Evolutionary conservation across 2,888 invertebrate species (phyloP).

Genomic region (Sepiola atlantica): DNA sequence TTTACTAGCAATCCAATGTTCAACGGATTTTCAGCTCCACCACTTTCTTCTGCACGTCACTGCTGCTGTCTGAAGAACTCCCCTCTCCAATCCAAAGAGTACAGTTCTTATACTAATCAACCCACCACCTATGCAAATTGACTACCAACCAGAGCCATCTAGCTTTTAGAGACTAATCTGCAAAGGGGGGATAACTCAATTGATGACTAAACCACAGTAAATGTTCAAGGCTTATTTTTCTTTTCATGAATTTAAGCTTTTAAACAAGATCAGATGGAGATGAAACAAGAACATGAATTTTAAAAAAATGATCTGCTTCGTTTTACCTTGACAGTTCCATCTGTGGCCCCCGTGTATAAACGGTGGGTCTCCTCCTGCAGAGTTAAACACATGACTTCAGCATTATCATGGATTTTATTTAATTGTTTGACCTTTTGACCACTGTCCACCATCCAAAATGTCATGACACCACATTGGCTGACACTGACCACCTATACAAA

Average conservation of each 20-base stretch:
- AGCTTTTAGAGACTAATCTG: too few relatives aligned
- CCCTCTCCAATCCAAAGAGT: too few relatives aligned
- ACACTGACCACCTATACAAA: conserved; percentile 70
- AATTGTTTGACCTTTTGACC: conserved; percentile 75
- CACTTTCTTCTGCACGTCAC: too few relatives aligned
- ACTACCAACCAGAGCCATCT: too few relatives aligned
- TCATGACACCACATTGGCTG: conserved; percentile 72
- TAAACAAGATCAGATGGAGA: background rate
- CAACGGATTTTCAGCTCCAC: too few relatives aligned
- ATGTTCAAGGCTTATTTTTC: background rate
- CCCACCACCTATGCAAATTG: too few relatives aligned
- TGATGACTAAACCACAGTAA: too few relatives aligned
- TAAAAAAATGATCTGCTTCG: background rate
- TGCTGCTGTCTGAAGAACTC: too few relatives aligned
- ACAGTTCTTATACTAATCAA: too few relatives aligned
- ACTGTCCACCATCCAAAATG: conserved; percentile 74
- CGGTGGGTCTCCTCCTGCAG: conserved; percentile 72
- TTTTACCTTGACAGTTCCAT: conserved; percentile 74
- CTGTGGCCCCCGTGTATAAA: conserved; percentile 72
- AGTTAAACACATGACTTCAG: conserved; percentile 72
- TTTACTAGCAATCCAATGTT: too few relatives aligned
- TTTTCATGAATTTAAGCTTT: background rate
- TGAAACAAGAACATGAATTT: background rate
- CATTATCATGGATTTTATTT: conserved; percentile 69
- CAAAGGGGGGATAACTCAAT: too few relatives aligned